These are phyloP conservation scores for Rhagonycha fulva DNA, from an alignment of 2,888 invertebrate genomes.

Conservation along the genomic window DNA sequence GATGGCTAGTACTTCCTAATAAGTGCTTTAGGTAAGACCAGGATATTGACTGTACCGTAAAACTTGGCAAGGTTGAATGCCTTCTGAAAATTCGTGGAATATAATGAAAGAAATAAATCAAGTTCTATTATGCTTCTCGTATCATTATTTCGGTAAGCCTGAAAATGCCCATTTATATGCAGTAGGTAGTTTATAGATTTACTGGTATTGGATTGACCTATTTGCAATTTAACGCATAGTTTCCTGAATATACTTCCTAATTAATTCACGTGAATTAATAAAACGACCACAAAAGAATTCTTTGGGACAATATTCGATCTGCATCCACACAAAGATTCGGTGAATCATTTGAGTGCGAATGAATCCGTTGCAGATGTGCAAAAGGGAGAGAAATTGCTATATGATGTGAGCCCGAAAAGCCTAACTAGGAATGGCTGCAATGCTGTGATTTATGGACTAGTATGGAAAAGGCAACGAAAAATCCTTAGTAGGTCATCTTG, in stretches of 20 bases:
- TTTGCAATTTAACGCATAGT: neutral
- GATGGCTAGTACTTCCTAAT: constrained; percentile 46
- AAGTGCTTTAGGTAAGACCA: constrained; percentile 44
- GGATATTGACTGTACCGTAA: constrained; percentile 43
- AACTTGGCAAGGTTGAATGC: constrained; percentile 3
- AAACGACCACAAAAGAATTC: neutral
- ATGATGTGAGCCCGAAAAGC: too few relatives aligned
- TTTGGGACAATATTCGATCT: too few relatives aligned
- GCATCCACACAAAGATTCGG: too few relatives aligned
- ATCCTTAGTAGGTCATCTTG: too few relatives aligned
- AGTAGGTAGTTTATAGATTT: neutral
- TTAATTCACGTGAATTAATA: neutral
- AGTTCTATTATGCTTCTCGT: neutral
- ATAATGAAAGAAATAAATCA: neutral
- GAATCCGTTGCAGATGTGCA: too few relatives aligned
- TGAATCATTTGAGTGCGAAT: too few relatives aligned
- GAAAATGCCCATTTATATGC: neutral
- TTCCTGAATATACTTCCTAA: neutral
- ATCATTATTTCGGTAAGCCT: neutral
- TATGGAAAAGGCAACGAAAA: too few relatives aligned
- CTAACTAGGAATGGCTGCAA: too few relatives aligned
- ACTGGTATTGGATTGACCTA: neutral
- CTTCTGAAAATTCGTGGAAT: neutral
- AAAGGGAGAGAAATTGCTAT: too few relatives aligned
- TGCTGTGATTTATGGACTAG: too few relatives aligned